Conservation (phyloP, 2,888 invertebrate genomes). For the Baronia brevicornis region DNA sequence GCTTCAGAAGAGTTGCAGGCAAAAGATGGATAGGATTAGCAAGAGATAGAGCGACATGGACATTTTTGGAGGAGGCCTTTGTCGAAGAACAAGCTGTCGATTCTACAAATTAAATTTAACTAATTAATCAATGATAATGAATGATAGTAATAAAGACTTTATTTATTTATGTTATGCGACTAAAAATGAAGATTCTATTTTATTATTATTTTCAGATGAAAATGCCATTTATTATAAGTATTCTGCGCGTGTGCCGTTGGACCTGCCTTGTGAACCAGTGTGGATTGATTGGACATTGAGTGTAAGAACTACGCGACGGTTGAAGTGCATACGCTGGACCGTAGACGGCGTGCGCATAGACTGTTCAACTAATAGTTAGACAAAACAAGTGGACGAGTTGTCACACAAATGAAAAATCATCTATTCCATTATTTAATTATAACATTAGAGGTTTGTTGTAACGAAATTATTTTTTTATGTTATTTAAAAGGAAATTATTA, state of each 20-base stretch:
- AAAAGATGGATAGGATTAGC: too few relatives aligned
- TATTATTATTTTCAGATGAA: constrained; percentile 49
- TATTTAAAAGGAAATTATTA: constrained; percentile 62
- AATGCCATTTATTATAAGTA: constrained; percentile 74
- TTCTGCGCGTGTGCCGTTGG: constrained; percentile 58
- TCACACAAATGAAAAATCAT: constrained; percentile 54
- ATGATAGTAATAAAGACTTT: too few relatives aligned
- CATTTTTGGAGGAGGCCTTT: too few relatives aligned
- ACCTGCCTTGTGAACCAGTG: constrained; percentile 54
- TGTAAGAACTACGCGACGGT: constrained; percentile 29
- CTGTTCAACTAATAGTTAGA: constrained; percentile 43
- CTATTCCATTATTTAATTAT: constrained; percentile 68
- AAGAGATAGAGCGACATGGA: too few relatives aligned
- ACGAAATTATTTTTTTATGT: constrained; percentile 68
- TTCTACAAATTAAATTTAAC: too few relatives aligned
- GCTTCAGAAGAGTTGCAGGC: too few relatives aligned
- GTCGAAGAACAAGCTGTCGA: too few relatives aligned
- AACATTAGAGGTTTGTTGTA: constrained; percentile 60
- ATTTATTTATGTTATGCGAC: background rate
- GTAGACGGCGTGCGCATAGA: constrained; percentile 33
- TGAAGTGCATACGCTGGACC: constrained; percentile 27
- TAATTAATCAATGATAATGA: too few relatives aligned
- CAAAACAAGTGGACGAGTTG: constrained; percentile 35
- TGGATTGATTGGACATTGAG: constrained; percentile 26
- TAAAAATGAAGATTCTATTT: constrained; percentile 4